Evolutionary conservation across 2,888 invertebrate species (phyloP), one percentile per base, ranked within the genome.

Genomic region (Drosophila algonquin): DNA sequence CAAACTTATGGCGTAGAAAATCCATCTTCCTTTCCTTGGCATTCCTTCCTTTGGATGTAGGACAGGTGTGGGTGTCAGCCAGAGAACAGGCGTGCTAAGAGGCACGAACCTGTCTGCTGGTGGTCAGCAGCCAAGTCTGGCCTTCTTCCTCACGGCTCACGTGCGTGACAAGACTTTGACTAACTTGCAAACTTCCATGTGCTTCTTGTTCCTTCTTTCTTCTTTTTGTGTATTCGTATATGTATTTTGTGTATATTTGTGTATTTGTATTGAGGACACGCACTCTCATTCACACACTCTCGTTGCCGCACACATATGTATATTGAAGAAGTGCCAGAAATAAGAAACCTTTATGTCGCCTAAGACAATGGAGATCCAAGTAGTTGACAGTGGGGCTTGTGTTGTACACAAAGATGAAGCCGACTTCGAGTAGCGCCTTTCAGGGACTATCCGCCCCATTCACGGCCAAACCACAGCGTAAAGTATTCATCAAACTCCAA

Each of bases 121-220:
- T 46, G 63, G 61, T 54, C 63, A 70, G 70, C 64, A 83, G 87
- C 58, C 62, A 63, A 71, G 73, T 82, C 27, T 56, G 65, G 44
- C 72, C 68, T 67, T 60, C 40, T n/a, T 32, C 45, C 50, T 52
- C 53, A 16, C 24, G 45, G 35, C 69, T 69, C 60, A 62, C 32
- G 75, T 81, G 81, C 81, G 81, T 86, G 75, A 64, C 73, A 65
- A 72, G 80, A 81, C 83, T 80, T 59, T 67, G 56, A 67, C 57
- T 56, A 67, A 57, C 67, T 68, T 57, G 10, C 9, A 57, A 50
- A 57, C 56, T 32, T 44, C 9, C 48, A 9, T 8, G 32, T 47
- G 44, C 16, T 47, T 12, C n/a, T 27, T n/a, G 30, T 7, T 14
- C 12, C 40, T 21, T 3, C 9, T 16, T 1, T 8, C 10, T n/a